A percentile compares a stretch with the other conserved stretches of the same genome.
phyloP scores from a whole-genome alignment of 1,140 invertebrate species.

The Metaphire vulgaris region DNA sequence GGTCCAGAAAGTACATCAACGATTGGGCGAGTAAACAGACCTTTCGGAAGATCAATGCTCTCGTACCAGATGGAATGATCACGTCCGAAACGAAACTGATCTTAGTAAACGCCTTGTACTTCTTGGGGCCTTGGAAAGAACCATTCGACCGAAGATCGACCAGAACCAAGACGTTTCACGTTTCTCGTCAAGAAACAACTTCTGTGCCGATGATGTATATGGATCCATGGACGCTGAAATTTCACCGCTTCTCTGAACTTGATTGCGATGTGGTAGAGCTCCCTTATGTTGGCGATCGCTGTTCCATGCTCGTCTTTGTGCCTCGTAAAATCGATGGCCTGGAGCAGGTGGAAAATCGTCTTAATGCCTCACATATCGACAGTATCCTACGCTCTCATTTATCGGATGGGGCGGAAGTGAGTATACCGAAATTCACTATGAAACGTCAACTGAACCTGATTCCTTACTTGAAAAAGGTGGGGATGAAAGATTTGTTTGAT shows the following conservation, averaged over 20 bases:
- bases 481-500: constrained; percentile 35
- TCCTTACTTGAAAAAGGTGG: constrained; percentile 45
- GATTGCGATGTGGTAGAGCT: neutral
- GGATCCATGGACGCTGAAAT: neutral
- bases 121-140: constrained; percentile 67
- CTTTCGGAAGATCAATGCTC: constrained; percentile 58
- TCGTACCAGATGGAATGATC: constrained; percentile 55
- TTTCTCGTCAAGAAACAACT: constrained; percentile 11
- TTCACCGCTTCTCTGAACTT: neutral
- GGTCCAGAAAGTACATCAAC: constrained; percentile 57
- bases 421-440: constrained; percentile 42
- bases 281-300: constrained; percentile 27
- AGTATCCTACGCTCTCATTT: constrained; percentile 41
- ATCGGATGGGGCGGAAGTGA: constrained; percentile 34
- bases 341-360: constrained; percentile 29
- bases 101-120: constrained; percentile 71
- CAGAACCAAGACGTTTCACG: constrained; percentile 44
- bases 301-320: constrained; percentile 67
- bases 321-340: constrained; percentile 52
- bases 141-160: constrained; percentile 60
- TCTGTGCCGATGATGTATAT: neutral
- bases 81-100: constrained; percentile 58
- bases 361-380: constrained; percentile 39
- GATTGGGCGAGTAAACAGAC: constrained; percentile 64
- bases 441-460: constrained; percentile 35